Base-by-base conservation (phyloP, 2,797 vertebrate species). In the Fundulus diaphanus region DNA sequence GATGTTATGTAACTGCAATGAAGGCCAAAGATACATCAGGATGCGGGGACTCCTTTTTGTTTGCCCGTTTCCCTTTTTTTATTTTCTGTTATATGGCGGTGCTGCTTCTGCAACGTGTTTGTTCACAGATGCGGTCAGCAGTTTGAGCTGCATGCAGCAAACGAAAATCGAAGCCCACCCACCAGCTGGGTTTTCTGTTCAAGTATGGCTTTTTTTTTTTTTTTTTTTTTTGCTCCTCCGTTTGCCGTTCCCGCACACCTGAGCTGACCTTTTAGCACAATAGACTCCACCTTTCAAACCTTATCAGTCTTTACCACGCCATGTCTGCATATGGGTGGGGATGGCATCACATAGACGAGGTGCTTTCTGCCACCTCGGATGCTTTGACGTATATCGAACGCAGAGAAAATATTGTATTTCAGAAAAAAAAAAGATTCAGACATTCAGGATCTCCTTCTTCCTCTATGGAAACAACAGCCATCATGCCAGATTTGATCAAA, bases 401-500 rank as follows among this genome's bases (percentile, higher is more conserved):
- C 82, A 84, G 88, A 79, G 77, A 82, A 87, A 76, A 87, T 72
- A 76, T 54, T 83, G 74, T 80, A 92, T 82, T 80, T 74, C 70
- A 40, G 78, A 70, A 72, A 72, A n/a, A n/a, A n/a, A 70, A 72
- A 72, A 73, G 76, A 82, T 70, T 72, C 33, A 72, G 71, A 78
- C 57, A 22, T 22, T 49, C n/a, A 71, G 73, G 51, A 80, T 46
- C 44, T 74, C 54, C 29, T 37, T 73, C 76, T 75, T 72, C 77
- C 75, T 73, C 68, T 52, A 66, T 72, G 78, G 73, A 68, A 42
- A 76, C 79, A 67, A 77, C 76, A 79, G 74, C 84, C 83, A 85
- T 76, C 81, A 75, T 82, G 89, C 86, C 87, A 90, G 82, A 92
- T 92, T 88, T 91, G 89, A 94, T 94, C 73, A 90, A 92, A 93